Base-by-base conservation (phyloP, 53 echinoderm and acorn worm species). In the Holothuria leucospilota region DNA sequence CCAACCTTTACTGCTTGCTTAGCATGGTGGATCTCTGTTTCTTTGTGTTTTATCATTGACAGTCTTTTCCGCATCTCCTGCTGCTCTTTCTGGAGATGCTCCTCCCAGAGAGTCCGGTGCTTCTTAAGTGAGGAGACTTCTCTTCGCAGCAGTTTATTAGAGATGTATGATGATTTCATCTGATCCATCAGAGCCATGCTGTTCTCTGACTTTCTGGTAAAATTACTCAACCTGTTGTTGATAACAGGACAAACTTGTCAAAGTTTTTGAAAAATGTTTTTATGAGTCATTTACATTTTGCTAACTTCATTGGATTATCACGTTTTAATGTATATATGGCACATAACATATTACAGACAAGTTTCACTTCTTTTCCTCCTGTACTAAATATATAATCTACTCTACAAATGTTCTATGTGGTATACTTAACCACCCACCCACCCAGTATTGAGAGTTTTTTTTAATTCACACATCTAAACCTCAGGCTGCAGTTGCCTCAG, bases 131-230 rank as follows among this genome's bases (percentile, higher is more conserved):
- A 83, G 49, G 86, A 82, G 39, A 94, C 85, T 69, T 96, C 96
- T 9, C 90, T 70, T 62, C 96, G 85, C 34, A 96, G 82, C 39
- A 96, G 94, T 80, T 96, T 87, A 69, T 96, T 96, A 51, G 94
- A 94, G 87, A 96, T 94, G 68, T 88, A 89, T 13, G 94, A 92
- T 16, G 94, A 86, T 72, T 96, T 90, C 85, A 94, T 85, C 49
- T 94, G 94, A 62, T 84, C 86, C 25, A 90, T 53, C 56, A 96
- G 84, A 21, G 80, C 80, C 20, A 80, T 20, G 20, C 80, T 80
- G 39, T 59, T 80, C 21, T 80, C 80, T 5, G 80, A 80, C 59
- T 15, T 61, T 13, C 80, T 51, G 38, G 80, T 56, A 56, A 80
- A 80, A 30, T 21, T 61, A 20, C 60, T 30, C 80, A 80, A 61